Conservation (phyloP, 2,797 vertebrate genomes). For the Poecilia velifera region DNA sequence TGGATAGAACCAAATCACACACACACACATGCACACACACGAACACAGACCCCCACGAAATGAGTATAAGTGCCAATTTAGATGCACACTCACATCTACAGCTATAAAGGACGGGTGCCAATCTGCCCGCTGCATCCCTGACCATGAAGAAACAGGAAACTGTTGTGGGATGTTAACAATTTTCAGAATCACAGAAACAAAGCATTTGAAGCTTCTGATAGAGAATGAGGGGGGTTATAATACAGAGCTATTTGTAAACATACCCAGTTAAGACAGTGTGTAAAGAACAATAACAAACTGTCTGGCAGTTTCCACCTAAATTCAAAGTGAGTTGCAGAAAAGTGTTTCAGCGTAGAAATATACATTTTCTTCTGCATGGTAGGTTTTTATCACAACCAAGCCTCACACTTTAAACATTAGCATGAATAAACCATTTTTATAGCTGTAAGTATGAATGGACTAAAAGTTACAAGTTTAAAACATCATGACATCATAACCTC, state of each 20-base stretch:
- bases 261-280: not conserved
- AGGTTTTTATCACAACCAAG: not conserved
- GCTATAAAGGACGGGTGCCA: conserved; percentile 86
- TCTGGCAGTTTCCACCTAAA: not conserved
- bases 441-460: not conserved
- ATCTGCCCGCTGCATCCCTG: conserved; percentile 83
- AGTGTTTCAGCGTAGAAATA: no score
- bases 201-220: conserved; percentile 7
- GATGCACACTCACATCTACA: conserved; percentile 35
- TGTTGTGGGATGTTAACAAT: conserved; percentile 55
- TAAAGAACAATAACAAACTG: not conserved
- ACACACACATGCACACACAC: conserved; percentile 27
- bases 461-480: not conserved
- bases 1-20: conserved; percentile 84
- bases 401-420: not conserved
- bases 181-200: not conserved
- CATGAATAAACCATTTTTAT: not conserved
- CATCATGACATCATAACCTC: not conserved
- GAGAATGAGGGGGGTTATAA: not conserved
- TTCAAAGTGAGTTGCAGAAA: not conserved
- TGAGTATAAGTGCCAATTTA: conserved; percentile 39
- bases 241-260: not conserved
- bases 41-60: conserved; percentile 40
- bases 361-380: not conserved
- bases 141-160: conserved; percentile 81